Evolutionary conservation across 2,888 invertebrate species (phyloP).

Genomic region (Drosophila rubida): DNA sequence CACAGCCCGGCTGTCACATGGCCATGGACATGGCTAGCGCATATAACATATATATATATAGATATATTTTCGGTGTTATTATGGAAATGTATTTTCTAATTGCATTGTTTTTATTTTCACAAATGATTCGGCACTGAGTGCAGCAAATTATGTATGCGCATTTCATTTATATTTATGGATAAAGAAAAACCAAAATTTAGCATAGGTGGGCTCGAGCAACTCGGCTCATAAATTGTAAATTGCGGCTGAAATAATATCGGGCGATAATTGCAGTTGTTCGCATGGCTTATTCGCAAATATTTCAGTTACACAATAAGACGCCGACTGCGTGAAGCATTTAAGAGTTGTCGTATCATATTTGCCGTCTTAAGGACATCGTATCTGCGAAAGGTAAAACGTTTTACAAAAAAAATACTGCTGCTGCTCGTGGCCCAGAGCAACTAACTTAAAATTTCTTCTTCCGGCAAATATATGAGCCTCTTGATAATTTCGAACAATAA

Average conservation of each 20-base stretch:
- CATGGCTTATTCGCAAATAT: neutral
- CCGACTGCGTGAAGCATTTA: neutral
- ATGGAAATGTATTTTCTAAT: slow-evolving; percentile 61
- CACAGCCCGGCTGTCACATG: slow-evolving; percentile 27
- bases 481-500: slow-evolving; percentile 81
- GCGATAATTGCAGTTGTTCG: slow-evolving; percentile 1
- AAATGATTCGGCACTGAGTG: slow-evolving; percentile 43
- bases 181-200: neutral
- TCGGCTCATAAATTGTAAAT: neutral
- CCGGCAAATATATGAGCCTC: slow-evolving; percentile 81
- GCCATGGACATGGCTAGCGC: neutral
- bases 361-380: too few relatives aligned
- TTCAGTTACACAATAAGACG: neutral
- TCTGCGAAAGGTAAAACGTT: too few relatives aligned
- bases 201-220: neutral
- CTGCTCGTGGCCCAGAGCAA: slow-evolving; percentile 4
- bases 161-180: slow-evolving; percentile 7
- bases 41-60: neutral
- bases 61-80: slow-evolving; percentile 33
- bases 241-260: neutral
- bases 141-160: slow-evolving; percentile 11
- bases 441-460: slow-evolving; percentile 81
- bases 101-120: slow-evolving; percentile 65
- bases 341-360: too few relatives aligned
- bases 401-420: too few relatives aligned